A percentile compares a stretch with the other conserved stretches of the same genome.
These are phyloP conservation scores for Gastrophryne carolinensis DNA, from an alignment of 2,797 vertebrate genomes.

Conservation along the genomic window DNA sequence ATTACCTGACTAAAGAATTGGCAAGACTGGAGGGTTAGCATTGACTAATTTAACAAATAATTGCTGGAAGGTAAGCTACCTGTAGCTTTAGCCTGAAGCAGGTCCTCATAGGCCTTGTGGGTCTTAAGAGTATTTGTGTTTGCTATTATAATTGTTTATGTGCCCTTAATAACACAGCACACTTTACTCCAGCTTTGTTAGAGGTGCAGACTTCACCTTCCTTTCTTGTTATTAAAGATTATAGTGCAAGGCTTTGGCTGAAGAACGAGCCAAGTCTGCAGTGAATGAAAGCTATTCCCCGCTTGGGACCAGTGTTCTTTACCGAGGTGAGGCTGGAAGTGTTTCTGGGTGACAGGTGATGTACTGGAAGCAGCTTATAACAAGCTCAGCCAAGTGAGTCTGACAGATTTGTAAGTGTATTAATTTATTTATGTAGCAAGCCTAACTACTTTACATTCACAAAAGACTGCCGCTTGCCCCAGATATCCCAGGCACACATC, in stretches of 20 bases:
- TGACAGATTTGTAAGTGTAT: constrained; percentile 34
- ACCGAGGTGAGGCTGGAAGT: constrained; percentile 2
- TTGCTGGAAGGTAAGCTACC: too few relatives aligned
- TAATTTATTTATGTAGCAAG: constrained; percentile 30
- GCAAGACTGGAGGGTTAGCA: too few relatives aligned
- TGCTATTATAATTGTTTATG: not conserved
- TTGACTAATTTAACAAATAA: too few relatives aligned
- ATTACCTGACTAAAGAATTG: too few relatives aligned
- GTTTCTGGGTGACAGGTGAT: constrained; percentile 16
- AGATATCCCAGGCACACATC: constrained; percentile 14
- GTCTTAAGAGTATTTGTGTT: not conserved
- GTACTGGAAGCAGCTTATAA: constrained; percentile 24
- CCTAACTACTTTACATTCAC: constrained; percentile 31
- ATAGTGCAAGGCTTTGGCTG: not conserved
- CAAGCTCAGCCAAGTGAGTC: constrained; percentile 18
- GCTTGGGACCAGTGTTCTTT: not conserved
- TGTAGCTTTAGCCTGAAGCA: not conserved
- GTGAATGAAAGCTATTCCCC: not conserved
- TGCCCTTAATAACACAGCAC: not conserved
- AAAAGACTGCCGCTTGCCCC: not conserved
- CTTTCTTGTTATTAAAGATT: not conserved
- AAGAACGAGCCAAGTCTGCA: not conserved
- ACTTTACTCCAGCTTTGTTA: not conserved
- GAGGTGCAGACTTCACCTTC: not conserved
- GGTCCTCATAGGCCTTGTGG: not conserved